Evolutionary conservation across 1,140 invertebrate species (phyloP).

Genomic region (Nasonia vitripennis): DNA sequence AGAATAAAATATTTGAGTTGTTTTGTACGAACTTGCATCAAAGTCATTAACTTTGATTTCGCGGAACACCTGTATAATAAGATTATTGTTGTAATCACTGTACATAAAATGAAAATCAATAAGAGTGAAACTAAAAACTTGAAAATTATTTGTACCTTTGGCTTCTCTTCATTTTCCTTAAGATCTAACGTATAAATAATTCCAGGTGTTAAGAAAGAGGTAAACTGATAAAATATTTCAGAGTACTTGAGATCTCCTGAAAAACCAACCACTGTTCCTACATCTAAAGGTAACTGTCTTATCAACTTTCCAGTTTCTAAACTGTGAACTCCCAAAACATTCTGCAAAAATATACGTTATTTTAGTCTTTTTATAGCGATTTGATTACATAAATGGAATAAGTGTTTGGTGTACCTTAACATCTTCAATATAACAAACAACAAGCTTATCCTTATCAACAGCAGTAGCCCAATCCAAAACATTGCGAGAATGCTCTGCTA

Average conservation of each 20-base stretch:
- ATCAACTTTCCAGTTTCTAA: slow-evolving; percentile 84
- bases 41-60: slow-evolving; percentile 92
- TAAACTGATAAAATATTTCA: slow-evolving; percentile 96
- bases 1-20: slow-evolving; percentile 93
- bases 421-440: slow-evolving; percentile 94
- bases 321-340: slow-evolving; percentile 88
- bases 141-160: slow-evolving; percentile 55
- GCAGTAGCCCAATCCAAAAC: slow-evolving; percentile 92
- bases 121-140: not conserved
- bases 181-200: slow-evolving; percentile 93
- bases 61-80: slow-evolving; percentile 81
- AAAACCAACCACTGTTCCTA: slow-evolving; percentile 90
- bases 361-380: slow-evolving; percentile 15
- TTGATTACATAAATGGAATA: not conserved
- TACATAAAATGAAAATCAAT: slow-evolving; percentile 9
- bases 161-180: slow-evolving; percentile 79
- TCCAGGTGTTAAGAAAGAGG: slow-evolving; percentile 94
- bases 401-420: slow-evolving; percentile 84
- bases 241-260: slow-evolving; percentile 89
- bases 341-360: slow-evolving; percentile 76
- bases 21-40: slow-evolving; percentile 86
- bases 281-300: slow-evolving; percentile 85
- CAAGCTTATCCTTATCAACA: slow-evolving; percentile 90
- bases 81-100: not conserved
- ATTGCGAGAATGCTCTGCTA: slow-evolving; percentile 90